These are phyloP conservation scores for Coccyzus lansbergi DNA, from an alignment of 2,797 vertebrate genomes.

Conservation along the genomic window DNA sequence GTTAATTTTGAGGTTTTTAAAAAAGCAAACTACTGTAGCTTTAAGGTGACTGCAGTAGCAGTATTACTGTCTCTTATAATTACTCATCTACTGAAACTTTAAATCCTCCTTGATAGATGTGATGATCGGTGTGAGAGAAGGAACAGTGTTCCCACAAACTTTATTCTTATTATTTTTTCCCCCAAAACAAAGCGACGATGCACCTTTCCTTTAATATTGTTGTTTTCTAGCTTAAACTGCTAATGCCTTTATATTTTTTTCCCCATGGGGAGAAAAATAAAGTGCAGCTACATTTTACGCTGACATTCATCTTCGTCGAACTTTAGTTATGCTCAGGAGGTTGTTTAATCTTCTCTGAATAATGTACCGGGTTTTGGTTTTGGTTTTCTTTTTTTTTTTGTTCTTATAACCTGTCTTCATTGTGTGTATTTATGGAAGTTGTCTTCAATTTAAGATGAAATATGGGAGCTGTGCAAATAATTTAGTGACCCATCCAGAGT, in stretches of 20 bases:
- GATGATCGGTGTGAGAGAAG: neutral
- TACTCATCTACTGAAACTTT: constrained; percentile 60
- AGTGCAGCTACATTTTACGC: constrained; percentile 59
- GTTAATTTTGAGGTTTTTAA: neutral
- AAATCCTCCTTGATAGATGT: constrained; percentile 19
- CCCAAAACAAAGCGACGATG: neutral
- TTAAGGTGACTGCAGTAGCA: constrained; percentile 47
- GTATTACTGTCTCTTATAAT: constrained; percentile 38
- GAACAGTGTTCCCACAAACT: neutral
- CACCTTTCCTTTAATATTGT: neutral
- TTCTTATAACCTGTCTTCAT: constrained; percentile 24
- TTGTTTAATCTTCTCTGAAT: constrained; percentile 39
- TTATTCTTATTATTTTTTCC: neutral
- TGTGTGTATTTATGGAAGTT: constrained; percentile 36
- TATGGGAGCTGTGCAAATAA: constrained; percentile 32
- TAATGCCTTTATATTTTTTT: constrained; percentile 12
- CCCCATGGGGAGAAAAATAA: constrained; percentile 7
- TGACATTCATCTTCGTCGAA: constrained; percentile 60
- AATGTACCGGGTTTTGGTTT: neutral
- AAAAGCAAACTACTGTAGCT: constrained; percentile 14
- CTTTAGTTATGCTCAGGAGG: constrained; percentile 54
- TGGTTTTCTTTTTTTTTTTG: too few relatives aligned
- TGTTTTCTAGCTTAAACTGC: constrained; percentile 7
- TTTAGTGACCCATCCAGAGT: constrained; percentile 12
- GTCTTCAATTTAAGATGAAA: constrained; percentile 47